Percentiles rank a stretch among this genome's conserved stretches.
These are phyloP conservation scores for Agonopterix alstromeriana DNA, from an alignment of 2,888 invertebrate genomes.

Conservation along the genomic window DNA sequence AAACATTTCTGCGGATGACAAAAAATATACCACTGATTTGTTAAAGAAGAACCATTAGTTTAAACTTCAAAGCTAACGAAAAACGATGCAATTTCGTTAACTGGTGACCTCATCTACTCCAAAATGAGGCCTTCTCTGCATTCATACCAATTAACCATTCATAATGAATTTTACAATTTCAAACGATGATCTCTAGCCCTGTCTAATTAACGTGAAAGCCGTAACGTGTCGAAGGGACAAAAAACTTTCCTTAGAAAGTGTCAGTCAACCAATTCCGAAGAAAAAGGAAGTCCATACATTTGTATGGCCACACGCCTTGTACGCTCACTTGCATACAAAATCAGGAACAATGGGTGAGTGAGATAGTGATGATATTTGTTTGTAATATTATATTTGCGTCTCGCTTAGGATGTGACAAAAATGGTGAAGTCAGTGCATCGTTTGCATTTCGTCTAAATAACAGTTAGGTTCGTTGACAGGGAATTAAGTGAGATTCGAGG, in stretches of 20 bases:
- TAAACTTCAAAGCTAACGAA: too few species aligned
- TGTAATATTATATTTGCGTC: slow-evolving; percentile 10
- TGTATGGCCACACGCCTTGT: slow-evolving; percentile 30
- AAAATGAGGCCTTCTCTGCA: too few species aligned
- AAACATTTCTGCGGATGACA: too few species aligned
- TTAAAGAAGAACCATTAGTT: too few species aligned
- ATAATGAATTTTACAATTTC: too few species aligned
- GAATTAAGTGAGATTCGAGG: background rate
- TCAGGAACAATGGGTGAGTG: slow-evolving; percentile 17
- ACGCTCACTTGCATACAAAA: slow-evolving; percentile 42
- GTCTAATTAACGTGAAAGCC: background rate
- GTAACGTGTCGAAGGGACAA: slow-evolving; percentile 10
- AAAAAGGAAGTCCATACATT: slow-evolving; percentile 41
- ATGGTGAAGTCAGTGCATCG: slow-evolving; percentile 11
- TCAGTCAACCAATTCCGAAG: slow-evolving; percentile 14
- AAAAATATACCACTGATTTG: too few species aligned
- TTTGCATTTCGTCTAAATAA: slow-evolving; percentile 12
- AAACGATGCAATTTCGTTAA: too few species aligned
- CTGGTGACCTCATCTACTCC: too few species aligned
- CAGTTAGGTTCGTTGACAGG: slow-evolving; percentile 16
- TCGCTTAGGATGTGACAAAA: slow-evolving; percentile 4
- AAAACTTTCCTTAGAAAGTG: slow-evolving; percentile 37
- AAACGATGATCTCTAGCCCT: too few species aligned
- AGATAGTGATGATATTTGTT: slow-evolving; percentile 11
- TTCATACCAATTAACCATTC: too few species aligned